Conservation (phyloP, 2,888 invertebrate genomes). For the Petrolisthes cinctipes region DNA sequence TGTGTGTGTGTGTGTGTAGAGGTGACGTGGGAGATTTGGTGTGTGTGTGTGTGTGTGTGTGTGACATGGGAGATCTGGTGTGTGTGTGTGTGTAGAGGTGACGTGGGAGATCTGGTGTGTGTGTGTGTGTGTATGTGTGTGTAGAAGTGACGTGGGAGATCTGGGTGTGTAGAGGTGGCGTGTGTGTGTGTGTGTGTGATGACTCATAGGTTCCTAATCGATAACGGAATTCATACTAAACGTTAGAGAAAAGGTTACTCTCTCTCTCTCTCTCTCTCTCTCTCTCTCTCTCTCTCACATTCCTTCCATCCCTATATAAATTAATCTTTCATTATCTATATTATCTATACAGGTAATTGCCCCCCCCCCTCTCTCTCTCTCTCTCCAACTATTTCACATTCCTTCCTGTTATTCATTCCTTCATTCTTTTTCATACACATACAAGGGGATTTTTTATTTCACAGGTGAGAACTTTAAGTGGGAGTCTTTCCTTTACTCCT, state of each 20-base stretch:
- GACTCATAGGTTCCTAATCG: no score
- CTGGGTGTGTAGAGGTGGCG: neutral
- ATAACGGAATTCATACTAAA: no score
- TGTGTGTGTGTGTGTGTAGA: neutral
- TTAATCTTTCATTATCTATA: neutral
- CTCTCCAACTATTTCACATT: neutral
- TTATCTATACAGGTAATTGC: no score
- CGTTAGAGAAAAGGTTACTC: no score
- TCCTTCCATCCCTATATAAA: neutral
- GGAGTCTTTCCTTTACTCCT: no score
- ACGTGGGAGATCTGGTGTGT: neutral
- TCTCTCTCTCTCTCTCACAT: neutral
- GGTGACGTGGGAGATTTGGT: neutral
- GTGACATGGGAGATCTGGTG: neutral
- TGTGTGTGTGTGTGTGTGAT: conserved; percentile 14
- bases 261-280: neutral
- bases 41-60: neutral
- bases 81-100: neutral
- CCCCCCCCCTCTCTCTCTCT: no score
- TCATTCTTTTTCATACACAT: neutral
- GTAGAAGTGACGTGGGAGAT: neutral
- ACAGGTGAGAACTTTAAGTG: no score
- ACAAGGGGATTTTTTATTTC: no score
- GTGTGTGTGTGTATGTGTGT: neutral
- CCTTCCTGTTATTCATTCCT: neutral